These are phyloP conservation scores for Acanthacorydalis orientalis DNA, from an alignment of 2,888 invertebrate species.

Conservation along the genomic window DNA sequence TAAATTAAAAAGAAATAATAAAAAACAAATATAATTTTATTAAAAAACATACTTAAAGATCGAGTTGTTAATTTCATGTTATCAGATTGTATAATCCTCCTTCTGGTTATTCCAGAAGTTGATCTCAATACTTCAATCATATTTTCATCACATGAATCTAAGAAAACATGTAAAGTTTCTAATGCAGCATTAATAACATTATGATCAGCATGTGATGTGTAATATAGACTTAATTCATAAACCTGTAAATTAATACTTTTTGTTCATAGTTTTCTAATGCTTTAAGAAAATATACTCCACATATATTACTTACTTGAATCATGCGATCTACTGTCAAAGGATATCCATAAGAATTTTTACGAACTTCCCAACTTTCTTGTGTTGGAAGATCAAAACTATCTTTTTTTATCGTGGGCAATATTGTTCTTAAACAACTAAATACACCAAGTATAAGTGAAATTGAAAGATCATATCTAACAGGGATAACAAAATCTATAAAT, in stretches of 20 bases:
- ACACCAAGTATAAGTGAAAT: constrained; percentile 42
- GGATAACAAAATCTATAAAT: constrained; percentile 20
- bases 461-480: constrained; percentile 22
- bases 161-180: constrained; percentile 52
- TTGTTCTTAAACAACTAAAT: constrained; percentile 42
- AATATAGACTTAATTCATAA: constrained; percentile 60
- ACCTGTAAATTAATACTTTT: constrained; percentile 39
- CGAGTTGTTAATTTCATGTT: constrained; percentile 24
- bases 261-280: constrained; percentile 14
- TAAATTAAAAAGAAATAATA: too few relatives aligned
- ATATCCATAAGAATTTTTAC: constrained; percentile 17
- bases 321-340: constrained; percentile 21
- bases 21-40: not conserved
- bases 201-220: constrained; percentile 57
- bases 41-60: constrained; percentile 33
- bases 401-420: constrained; percentile 36
- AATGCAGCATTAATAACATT: constrained; percentile 77
- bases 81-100: constrained; percentile 24
- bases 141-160: constrained; percentile 34
- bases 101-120: constrained; percentile 25
- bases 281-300: constrained; percentile 6
- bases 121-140: constrained; percentile 36
- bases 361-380: constrained; percentile 20
- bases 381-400: constrained; percentile 15
- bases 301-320: constrained; percentile 20